Base-by-base conservation (phyloP, 2,888 invertebrate genomes). In the Atethmia centrago region DNA sequence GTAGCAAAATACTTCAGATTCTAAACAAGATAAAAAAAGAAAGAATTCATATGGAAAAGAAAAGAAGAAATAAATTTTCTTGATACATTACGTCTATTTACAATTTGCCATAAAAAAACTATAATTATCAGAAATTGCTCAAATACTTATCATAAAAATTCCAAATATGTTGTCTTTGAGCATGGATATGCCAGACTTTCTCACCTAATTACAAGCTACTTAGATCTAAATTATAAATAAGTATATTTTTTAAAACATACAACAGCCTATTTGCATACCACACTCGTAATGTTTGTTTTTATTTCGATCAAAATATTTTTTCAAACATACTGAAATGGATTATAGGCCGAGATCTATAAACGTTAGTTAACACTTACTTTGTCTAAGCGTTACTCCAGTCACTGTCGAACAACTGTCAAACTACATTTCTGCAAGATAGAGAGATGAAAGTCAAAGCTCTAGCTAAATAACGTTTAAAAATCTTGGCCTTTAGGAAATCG, bases 211-310 rank as follows among this genome's bases (percentile, higher is more conserved):
- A 79, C 19, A 12, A 78, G 36, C 77, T 86, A 79, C 74, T 81
- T 79, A 83, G 47, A 74, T 79, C 79, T 86, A 87, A 71, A 82
- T 81, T 80, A 85, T 84, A 81, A 88, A 89, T 88, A 89, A 80
- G 78, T 81, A 87, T 85, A 59, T 86, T 87, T 87, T 84, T 74
- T 79, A 81, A 83, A 86, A 83, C 70, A 59, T 80, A 71, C 45
- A 31, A 58, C 64, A 49, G 31, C 16, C 28, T n/a, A 55, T 28
- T 58, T 76, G 65, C 64, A 8, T 58, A 8, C 4, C 65, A 58
- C 51, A 82, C 25, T 74, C 51, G 21, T 58, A 78, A 53, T 25
- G 9, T 21, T 31, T 16, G 49, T 49, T 67, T 3, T n/a, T 21
- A 49, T 21, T 31, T 19, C 5, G 12, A 55, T 19, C 25, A 66